Evolutionary conservation across 2,113 vertebrate species (phyloP), one percentile per base, ranked within the genome.

Genomic region (Puma concolor): DNA sequence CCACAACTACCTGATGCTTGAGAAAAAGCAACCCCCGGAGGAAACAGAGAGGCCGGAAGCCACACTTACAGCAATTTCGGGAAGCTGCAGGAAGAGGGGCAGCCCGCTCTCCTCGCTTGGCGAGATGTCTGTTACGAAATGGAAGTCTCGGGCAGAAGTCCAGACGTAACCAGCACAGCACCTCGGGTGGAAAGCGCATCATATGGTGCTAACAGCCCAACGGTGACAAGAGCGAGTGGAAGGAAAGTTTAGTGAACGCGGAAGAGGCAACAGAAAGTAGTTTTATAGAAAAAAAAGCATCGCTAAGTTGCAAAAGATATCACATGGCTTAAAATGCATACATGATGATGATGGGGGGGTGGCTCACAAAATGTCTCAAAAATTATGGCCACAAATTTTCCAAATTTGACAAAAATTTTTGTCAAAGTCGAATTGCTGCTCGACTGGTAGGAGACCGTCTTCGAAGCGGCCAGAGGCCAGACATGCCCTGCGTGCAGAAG

Each of bases 281-380:
- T 88, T 81, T 38, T 63, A 38, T 4, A 57, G n/a, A 25, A 23
- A 94, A 94, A 31, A 80, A 33, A 16, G 9, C 38, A 13, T 52
- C 29, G 21, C 13, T 9, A 60, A 63, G 52, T 31, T 33, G 41
- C 10, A 5, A n/a, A 74, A 60, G 82, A 66, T n/a, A 15, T 15
- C 41, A 44, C 4, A 2, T 5, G 69, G 41, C 5, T 79, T 48
- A 38, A 79, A 67, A 36, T 17, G 31, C 16, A 33, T 33, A 14
- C 31, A 23, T 0, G 2, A 15, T 31, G 23, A 38, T 48, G 72
- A 50, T 52, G 29, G 1, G 2, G 7, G 29, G 8, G 7, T 36
- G 4, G 31, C 9, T 77, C 7, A 31, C 36, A 31, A 84, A 36
- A 29, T 38, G 44, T n/a, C 66, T n/a, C 54, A 15, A 79, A 48